A percentile compares a stretch with the other conserved stretches of the same genome.
phyloP scores from a whole-genome alignment of 2,113 vertebrate species.

The Pithys albifrons region DNA sequence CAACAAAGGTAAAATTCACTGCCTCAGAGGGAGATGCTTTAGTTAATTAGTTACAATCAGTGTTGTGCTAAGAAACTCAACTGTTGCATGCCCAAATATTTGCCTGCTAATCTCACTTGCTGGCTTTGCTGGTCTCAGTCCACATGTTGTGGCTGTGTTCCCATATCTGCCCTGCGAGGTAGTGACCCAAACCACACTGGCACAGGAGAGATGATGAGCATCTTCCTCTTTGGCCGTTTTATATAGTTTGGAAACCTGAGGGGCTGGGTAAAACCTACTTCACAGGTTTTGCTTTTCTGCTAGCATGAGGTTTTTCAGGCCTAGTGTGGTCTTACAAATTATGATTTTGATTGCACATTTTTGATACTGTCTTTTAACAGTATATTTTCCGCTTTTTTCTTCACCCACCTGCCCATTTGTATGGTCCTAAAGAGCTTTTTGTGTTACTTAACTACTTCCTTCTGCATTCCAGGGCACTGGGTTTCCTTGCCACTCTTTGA shows the following conservation, averaged over 20 bases:
- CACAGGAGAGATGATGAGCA: accelerated
- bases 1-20: constrained; percentile 18
- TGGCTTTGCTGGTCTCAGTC: background rate
- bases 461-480: background rate
- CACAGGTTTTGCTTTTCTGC: background rate
- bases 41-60: constrained; percentile 42
- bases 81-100: background rate
- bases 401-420: accelerated
- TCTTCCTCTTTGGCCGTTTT: background rate
- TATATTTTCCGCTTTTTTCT: background rate
- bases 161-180: background rate
- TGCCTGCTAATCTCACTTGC: background rate
- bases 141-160: background rate
- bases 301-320: background rate
- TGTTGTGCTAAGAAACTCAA: background rate
- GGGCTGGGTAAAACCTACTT: background rate
- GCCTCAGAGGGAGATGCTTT: background rate
- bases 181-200: accelerated
- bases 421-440: background rate
- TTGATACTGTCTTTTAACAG: background rate
- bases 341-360: background rate
- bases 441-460: accelerated
- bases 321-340: background rate
- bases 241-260: background rate
- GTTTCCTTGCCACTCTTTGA: background rate